phyloP scores from a whole-genome alignment of 30 jellyfish, hydroid and myxozoan genomes.

The Pseudorhiza aurosa region DNA sequence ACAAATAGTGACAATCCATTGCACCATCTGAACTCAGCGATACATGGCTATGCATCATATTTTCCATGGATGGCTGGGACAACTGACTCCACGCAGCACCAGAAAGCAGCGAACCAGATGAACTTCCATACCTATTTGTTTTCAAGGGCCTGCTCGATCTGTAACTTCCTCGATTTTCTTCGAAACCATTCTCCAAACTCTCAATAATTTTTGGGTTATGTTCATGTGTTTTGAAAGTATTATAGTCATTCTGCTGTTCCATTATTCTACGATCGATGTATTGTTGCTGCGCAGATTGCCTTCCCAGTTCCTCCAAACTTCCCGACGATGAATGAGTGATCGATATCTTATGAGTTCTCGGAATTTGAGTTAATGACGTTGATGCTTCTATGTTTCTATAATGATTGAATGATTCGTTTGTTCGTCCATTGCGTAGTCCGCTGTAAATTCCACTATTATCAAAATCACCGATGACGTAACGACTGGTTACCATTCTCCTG shows the following conservation, averaged over 20 bases:
- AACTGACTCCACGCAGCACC: constrained; percentile 72
- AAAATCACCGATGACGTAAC: constrained; percentile 83
- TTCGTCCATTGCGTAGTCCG: constrained; percentile 22
- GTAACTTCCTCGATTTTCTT: background rate
- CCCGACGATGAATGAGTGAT: background rate
- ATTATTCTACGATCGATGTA: background rate
- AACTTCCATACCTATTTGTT: background rate
- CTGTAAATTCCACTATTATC: constrained; percentile 91
- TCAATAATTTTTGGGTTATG: background rate
- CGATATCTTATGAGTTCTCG: constrained; percentile 3
- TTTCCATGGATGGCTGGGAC: constrained; percentile 55
- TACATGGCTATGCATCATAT: background rate
- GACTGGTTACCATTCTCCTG: constrained; percentile 30
- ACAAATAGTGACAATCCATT: background rate
- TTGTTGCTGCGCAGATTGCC: background rate
- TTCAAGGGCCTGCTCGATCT: background rate
- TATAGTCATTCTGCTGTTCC: background rate
- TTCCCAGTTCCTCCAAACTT: constrained; percentile 32
- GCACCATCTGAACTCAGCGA: background rate
- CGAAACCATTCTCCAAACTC: constrained; percentile 18
- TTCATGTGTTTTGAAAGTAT: background rate
- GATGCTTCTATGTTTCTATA: constrained; percentile 31
- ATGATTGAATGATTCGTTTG: constrained; percentile 10
- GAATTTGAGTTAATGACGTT: constrained; percentile 42
- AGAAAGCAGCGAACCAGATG: constrained; percentile 29